These are phyloP conservation scores for Calyptomena viridis DNA, from an alignment of 2,113 vertebrate species.

Conservation along the genomic window DNA sequence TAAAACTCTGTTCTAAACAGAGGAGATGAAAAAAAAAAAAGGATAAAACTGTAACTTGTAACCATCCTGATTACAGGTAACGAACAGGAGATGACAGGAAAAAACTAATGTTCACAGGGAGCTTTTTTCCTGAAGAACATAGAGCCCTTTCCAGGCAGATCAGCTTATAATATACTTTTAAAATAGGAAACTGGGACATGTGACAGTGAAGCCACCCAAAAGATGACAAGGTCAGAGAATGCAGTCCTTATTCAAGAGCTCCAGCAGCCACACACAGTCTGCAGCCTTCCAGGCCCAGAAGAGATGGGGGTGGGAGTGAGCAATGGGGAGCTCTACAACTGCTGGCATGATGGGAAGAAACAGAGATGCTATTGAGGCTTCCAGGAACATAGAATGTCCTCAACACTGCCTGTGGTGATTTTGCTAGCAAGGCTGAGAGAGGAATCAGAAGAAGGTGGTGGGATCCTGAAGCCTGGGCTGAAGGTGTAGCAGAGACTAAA, in stretches of 20 bases:
- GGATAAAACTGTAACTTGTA: neutral
- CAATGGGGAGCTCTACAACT: rapidly evolving
- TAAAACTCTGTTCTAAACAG: neutral
- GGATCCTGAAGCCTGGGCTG: neutral
- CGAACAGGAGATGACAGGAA: neutral
- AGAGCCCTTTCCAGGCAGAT: neutral
- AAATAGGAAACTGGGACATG: neutral
- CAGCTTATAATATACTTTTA: neutral
- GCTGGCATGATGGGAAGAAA: neutral
- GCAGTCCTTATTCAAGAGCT: neutral
- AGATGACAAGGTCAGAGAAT: neutral
- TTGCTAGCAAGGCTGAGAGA: neutral
- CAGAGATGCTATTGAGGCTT: neutral
- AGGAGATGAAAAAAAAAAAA: neutral
- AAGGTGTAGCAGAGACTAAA: neutral
- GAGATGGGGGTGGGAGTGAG: rapidly evolving
- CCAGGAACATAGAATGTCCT: neutral
- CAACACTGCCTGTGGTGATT: neutral
- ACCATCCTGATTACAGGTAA: neutral
- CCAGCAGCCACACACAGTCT: neutral
- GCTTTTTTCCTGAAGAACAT: neutral
- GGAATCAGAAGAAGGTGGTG: neutral
- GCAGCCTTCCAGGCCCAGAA: neutral
- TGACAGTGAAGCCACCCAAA: neutral
- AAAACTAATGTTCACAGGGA: neutral